phyloP scores from a whole-genome alignment of 2,797 vertebrate species.

The Carapus acus region DNA sequence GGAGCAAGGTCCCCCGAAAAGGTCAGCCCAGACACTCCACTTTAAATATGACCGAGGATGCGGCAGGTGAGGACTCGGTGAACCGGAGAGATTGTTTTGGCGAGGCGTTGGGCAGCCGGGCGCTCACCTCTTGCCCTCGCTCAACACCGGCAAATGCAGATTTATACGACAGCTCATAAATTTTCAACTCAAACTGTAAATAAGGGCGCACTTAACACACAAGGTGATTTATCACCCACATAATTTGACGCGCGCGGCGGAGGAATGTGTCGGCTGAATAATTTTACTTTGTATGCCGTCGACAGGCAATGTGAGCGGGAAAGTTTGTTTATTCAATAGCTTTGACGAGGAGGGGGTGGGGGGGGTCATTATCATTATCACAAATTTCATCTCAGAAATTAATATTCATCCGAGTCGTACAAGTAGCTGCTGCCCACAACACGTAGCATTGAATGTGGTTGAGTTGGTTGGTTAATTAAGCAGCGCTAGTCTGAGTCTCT shows the following conservation, averaged over 20 bases:
- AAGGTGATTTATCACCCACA: not conserved
- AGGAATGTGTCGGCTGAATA: not conserved
- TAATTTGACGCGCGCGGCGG: not conserved
- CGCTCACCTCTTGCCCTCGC: conserved; percentile 1
- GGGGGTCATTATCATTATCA: too few species aligned
- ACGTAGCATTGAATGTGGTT: too few species aligned
- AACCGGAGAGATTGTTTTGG: conserved; percentile 28
- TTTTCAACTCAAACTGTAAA: conserved; percentile 4
- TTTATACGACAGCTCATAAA: not conserved
- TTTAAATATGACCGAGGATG: conserved; percentile 44
- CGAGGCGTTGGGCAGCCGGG: not conserved
- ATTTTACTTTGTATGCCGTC: conserved; percentile 1
- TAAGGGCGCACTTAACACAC: not conserved
- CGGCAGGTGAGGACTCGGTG: conserved; percentile 21
- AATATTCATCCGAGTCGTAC: too few species aligned
- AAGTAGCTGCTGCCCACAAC: too few species aligned
- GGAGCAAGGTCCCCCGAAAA: conserved; percentile 50
- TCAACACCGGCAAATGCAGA: not conserved
- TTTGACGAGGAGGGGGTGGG: too few species aligned
- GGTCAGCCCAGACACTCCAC: conserved; percentile 53
- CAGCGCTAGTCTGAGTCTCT: too few species aligned
- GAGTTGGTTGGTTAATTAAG: too few species aligned
- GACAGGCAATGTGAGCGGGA: too few species aligned
- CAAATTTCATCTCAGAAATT: too few species aligned
- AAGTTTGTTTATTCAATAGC: too few species aligned